Conservation (phyloP, 2,888 invertebrate genomes). For the Stenichneumon culpator region DNA sequence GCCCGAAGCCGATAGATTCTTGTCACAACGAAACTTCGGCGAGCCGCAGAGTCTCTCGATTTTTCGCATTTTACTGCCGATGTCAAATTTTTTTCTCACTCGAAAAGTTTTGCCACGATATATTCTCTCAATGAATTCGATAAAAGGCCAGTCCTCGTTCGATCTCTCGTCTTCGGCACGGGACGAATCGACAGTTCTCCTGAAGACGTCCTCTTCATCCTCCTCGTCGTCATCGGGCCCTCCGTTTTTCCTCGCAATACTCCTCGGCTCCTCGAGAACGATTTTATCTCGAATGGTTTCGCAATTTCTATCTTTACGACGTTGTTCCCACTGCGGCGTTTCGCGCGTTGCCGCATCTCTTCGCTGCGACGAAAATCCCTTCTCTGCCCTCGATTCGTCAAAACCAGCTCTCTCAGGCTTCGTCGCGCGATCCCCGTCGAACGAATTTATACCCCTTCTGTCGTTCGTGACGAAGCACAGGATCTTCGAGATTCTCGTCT, state of each 20-base stretch:
- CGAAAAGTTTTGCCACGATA: conserved; percentile 54
- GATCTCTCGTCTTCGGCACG: conserved; percentile 26
- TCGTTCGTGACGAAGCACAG: conserved; percentile 54
- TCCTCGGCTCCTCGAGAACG: background rate
- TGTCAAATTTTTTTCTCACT: conserved; percentile 60
- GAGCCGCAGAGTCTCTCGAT: conserved; percentile 63
- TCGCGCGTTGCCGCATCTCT: conserved; percentile 7
- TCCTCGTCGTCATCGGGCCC: background rate
- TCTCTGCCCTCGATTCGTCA: conserved; percentile 43
- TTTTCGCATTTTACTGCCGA: conserved; percentile 56
- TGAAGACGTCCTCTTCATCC: conserved; percentile 21
- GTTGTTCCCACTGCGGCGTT: conserved; percentile 12
- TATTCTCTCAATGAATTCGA: conserved; percentile 61
- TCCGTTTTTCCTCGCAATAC: conserved; percentile 8
- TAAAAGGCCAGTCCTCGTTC: conserved; percentile 30
- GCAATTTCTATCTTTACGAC: conserved; percentile 12
- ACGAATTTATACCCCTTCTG: conserved; percentile 11
- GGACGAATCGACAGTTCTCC: conserved; percentile 9
- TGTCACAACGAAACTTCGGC: conserved; percentile 63
- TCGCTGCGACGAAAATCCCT: conserved; percentile 8
- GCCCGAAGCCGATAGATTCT: conserved; percentile 44
- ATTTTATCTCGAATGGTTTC: conserved; percentile 33
- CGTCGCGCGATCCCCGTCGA: background rate
- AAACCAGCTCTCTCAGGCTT: background rate
- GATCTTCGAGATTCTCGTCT: conserved; percentile 59